Evolutionary conservation across 2,797 vertebrate genomes (phyloP), one percentile per base, ranked within the genome.

Genomic region (Notoglanidium macrostoma): DNA sequence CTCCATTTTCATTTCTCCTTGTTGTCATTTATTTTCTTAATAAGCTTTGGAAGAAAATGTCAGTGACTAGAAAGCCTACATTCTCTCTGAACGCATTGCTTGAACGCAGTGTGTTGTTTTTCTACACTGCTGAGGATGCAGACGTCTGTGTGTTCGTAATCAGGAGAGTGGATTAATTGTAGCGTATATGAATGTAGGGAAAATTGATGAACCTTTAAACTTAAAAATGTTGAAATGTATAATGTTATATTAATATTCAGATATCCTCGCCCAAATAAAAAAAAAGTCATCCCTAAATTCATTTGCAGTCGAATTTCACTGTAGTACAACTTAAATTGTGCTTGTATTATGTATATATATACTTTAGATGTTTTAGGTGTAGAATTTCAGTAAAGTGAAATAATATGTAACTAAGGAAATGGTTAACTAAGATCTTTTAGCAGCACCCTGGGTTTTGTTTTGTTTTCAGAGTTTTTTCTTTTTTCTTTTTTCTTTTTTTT

Each of bases 121-220:
- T 76, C 21, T 70, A 85, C 87, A 80, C 40, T 86, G 68, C 83
- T 82, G 88, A 91, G 88, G 84, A 90, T 77, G 83, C 90, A 29
- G 90, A 90, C 87, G 89, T 91, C 76, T 87, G 85, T 74, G 32
- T 63, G 46, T 49, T 21, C 55, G 44, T 57, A 49, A 11, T 54
- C 74, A 55, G 19, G 15, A n/a, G 3, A 4, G 14, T 29, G 17
- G 14, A 15, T 54, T 0, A 7, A 17, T 61, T 59, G 19, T 17
- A 10, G 2, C 29, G 9, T 5, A 5, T 78, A 11, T 11, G 7
- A 5, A 11, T 14, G 10, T 1, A n/a, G 32, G 44, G 23, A 12
- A 14, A 74, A 32, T 5, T 7, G 32, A 35, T 40, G 12, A 35
- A 21, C 0, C 17, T 5, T 35, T 35, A 35, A 35, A 35, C 19